phyloP scores from a whole-genome alignment of 2,113 vertebrate species.

The Heloderma charlesbogerti region DNA sequence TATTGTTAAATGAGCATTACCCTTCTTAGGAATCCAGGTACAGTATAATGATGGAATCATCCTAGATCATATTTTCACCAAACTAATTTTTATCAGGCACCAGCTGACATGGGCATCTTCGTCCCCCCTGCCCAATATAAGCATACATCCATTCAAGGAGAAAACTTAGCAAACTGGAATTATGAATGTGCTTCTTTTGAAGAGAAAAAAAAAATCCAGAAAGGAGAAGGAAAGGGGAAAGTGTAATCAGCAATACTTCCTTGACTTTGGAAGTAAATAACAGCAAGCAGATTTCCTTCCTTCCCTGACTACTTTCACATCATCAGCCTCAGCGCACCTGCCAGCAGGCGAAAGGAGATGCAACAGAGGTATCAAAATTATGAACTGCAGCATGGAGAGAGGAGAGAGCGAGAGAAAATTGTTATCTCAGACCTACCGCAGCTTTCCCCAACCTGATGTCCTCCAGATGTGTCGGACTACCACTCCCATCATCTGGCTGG shows the following conservation, averaged over 20 bases:
- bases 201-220: rapidly evolving
- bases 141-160: background rate
- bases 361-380: background rate
- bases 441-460: background rate
- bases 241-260: no score
- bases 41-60: no score
- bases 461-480: background rate
- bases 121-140: no score
- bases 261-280: background rate
- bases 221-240: background rate
- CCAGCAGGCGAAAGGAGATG: background rate
- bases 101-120: no score
- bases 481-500: no score
- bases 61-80: background rate
- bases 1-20: background rate
- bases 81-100: background rate
- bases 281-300: background rate
- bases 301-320: no score
- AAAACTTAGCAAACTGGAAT: conserved; percentile 31
- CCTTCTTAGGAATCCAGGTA: background rate
- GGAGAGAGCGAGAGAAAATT: no score
- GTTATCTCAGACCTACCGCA: background rate
- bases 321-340: background rate
- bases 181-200: conserved; percentile 10
- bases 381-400: background rate